Evolutionary conservation across 2,797 vertebrate genomes (phyloP), one percentile per base, ranked within the genome.

Genomic region (Enteromius anoplus): DNA sequence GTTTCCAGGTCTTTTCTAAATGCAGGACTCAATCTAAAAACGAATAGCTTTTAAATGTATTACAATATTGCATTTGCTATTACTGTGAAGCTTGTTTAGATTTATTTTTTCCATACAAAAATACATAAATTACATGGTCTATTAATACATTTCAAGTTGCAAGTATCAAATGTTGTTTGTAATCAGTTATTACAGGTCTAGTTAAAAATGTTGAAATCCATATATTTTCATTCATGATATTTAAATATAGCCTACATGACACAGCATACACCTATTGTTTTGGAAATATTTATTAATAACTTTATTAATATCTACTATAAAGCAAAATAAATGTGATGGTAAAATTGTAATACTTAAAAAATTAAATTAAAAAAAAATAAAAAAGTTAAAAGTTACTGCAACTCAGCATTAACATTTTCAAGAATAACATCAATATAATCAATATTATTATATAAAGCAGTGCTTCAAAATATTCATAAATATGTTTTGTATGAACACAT

Each of bases 1-100:
- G 42, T 75, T 78, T 84, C 60, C 82, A 69, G 71, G 34, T 49
- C 60, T 55, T 9, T 49, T 19, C 21, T 21, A 72, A 69, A 42
- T 23, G 32, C 32, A 37, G 34, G 15, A 53, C 10, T 26, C 49
- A 70, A 0, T 55, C 2, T 1, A n/a, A 26, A 68, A 68, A 10
- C 53, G 0, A 79, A 79, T 23, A 78, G 29, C 2, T 21, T 66
- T 0, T 21, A 66, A 34, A 77, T 10, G 19, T 3, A 19, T 26
- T 29, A 34, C 5, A 62, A 72, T 32, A 47, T 47, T 70, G 45
- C 12, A 45, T 23, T 12, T 69, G n/a, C 40, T 45, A 45, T 45
- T 23, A 5, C 47, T 8, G 26, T n/a, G 5, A 15, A 37, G 11
- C 49, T 53, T n/a, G n/a, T 29, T 47, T 3, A 26, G 6, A 15